These are phyloP conservation scores for Boulengeromyrus knoepffleri DNA, from an alignment of 2,113 vertebrate species.

Conservation along the genomic window DNA sequence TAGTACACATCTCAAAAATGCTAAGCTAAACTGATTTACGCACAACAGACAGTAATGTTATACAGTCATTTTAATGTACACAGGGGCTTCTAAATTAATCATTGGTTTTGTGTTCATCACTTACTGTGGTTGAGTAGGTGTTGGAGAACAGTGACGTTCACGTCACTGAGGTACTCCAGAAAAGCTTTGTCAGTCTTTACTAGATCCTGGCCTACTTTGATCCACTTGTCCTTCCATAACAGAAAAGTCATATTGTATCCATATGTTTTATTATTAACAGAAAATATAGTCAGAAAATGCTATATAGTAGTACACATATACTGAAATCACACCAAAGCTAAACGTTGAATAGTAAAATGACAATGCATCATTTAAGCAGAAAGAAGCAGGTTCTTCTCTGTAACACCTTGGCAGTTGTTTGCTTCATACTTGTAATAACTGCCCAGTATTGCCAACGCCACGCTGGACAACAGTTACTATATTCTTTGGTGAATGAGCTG, in stretches of 20 bases:
- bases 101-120: background rate
- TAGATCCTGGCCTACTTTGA: background rate
- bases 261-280: background rate
- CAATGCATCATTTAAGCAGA: background rate
- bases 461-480: too few relatives aligned
- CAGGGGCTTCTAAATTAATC: background rate
- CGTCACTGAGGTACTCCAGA: background rate
- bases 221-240: constrained; percentile 4
- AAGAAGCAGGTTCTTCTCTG: background rate
- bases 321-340: background rate
- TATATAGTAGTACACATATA: background rate
- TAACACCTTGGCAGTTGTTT: background rate
- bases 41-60: background rate
- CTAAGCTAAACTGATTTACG: background rate
- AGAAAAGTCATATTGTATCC: background rate
- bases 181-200: background rate
- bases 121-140: constrained; percentile 4
- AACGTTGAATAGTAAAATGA: background rate
- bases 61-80: background rate
- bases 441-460: background rate
- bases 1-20: background rate
- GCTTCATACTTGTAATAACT: background rate
- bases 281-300: background rate
- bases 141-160: background rate
- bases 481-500: background rate